phyloP scores from a whole-genome alignment of 2,888 invertebrate species.

The Caenorhabditis sulstoni region DNA sequence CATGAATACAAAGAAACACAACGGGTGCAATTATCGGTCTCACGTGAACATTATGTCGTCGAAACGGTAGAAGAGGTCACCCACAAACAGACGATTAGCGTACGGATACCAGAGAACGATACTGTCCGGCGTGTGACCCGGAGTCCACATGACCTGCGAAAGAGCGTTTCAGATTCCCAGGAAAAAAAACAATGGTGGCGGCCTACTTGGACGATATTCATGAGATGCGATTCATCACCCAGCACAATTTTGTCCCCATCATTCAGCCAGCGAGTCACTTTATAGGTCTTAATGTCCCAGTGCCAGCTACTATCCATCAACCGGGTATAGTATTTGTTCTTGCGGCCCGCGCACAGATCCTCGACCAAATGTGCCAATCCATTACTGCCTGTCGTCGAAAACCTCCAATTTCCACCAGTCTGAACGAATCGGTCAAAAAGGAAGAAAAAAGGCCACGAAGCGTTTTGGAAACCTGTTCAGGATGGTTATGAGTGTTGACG shows the following conservation, averaged over 20 bases:
- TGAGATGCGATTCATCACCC: slow-evolving; percentile 55
- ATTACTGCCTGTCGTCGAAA: slow-evolving; percentile 70
- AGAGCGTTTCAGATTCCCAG: not conserved
- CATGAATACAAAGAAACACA: too few relatives aligned
- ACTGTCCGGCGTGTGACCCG: slow-evolving; percentile 72
- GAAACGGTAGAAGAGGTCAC: slow-evolving; percentile 70
- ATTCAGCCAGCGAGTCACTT: slow-evolving; percentile 70
- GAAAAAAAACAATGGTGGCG: not conserved
- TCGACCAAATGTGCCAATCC: slow-evolving; percentile 69
- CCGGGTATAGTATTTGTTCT: slow-evolving; percentile 69
- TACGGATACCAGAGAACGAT: slow-evolving; percentile 67
- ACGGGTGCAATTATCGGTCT: slow-evolving; percentile 9
- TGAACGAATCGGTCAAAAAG: slow-evolving; percentile 48
- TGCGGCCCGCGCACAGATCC: slow-evolving; percentile 64
- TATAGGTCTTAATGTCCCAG: slow-evolving; percentile 71
- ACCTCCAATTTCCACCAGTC: slow-evolving; percentile 71
- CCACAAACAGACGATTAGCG: slow-evolving; percentile 66
- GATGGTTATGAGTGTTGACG: slow-evolving; percentile 73
- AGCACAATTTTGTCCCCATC: slow-evolving; percentile 67
- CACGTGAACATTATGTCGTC: slow-evolving; percentile 70
- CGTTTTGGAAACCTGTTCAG: slow-evolving; percentile 64
- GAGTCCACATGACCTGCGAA: slow-evolving; percentile 67
- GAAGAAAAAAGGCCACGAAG: slow-evolving; percentile 10
- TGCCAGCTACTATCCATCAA: slow-evolving; percentile 71
- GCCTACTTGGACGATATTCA: slow-evolving; percentile 58